These are phyloP conservation scores for Remorina albescens DNA, from an alignment of 2,797 vertebrate genomes.

Conservation along the genomic window DNA sequence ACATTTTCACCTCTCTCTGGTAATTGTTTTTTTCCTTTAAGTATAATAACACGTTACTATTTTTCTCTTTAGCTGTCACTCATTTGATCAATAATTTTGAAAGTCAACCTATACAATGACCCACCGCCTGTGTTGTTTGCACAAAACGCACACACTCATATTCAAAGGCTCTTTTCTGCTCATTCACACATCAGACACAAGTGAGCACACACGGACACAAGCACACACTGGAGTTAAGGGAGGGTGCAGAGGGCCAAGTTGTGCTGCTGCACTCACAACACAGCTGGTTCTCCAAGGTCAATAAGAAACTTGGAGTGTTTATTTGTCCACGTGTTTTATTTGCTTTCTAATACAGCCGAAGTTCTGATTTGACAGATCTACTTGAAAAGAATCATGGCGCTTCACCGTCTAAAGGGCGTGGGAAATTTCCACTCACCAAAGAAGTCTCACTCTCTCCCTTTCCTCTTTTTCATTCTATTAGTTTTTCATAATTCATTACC, in stretches of 20 bases:
- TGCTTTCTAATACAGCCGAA: conserved; percentile 69
- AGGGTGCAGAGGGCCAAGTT: conserved; percentile 52
- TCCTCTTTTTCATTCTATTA: conserved; percentile 55
- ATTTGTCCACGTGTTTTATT: conserved; percentile 79
- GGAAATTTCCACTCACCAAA: conserved; percentile 71
- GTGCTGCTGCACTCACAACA: conserved; percentile 70
- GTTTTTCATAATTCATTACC: conserved; percentile 72
- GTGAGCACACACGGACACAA: conserved; percentile 39
- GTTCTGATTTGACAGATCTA: conserved; percentile 72
- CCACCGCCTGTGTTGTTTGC: conserved; percentile 6
- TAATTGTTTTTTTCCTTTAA: neutral
- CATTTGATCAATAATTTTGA: conserved; percentile 14
- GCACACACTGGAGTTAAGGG: conserved; percentile 27
- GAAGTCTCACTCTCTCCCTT: conserved; percentile 17
- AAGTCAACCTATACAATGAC: conserved; percentile 23
- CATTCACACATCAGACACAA: conserved; percentile 34
- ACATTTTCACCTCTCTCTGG: neutral
- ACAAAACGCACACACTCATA: conserved; percentile 42
- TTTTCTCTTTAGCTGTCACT: neutral
- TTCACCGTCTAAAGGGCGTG: conserved; percentile 65
- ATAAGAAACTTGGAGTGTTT: conserved; percentile 74
- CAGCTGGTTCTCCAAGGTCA: conserved; percentile 79
- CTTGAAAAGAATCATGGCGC: conserved; percentile 67
- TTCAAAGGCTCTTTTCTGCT: conserved; percentile 38
- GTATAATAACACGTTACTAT: too few species aligned